A percentile compares a stretch with the other conserved stretches of the same genome.
Evolutionary conservation across 2,797 vertebrate genomes (phyloP).

Genomic region (Delichon dasypus): DNA sequence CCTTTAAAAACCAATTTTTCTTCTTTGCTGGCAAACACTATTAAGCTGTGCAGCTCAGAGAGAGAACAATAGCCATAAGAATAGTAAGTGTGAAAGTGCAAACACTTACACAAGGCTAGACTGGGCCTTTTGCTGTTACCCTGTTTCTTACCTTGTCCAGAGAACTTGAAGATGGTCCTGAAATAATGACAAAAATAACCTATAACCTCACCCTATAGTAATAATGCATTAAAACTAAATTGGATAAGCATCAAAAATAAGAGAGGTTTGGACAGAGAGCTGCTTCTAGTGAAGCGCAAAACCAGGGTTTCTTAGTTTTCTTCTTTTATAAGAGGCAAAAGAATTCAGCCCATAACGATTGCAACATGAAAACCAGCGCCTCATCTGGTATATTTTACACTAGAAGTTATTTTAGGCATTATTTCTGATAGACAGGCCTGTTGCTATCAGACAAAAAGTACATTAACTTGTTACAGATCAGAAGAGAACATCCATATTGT

Average conservation of each 20-base stretch:
- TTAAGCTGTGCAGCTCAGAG: neutral
- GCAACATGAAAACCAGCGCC: neutral
- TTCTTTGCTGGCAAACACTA: conserved; percentile 1
- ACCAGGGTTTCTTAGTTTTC: neutral
- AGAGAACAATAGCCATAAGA: neutral
- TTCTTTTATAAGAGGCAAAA: neutral
- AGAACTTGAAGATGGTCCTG: neutral
- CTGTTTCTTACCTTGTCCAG: neutral
- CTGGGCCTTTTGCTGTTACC: neutral
- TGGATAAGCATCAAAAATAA: neutral
- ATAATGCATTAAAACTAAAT: neutral
- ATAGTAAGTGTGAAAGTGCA: neutral
- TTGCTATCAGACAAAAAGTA: neutral
- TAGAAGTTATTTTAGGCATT: neutral
- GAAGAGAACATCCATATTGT: conserved; percentile 1
- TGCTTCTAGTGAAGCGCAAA: neutral
- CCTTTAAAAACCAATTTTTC: neutral
- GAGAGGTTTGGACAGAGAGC: neutral
- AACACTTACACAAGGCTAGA: neutral
- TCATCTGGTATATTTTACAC: neutral
- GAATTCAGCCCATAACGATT: neutral
- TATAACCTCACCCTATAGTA: neutral
- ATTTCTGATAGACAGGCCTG: neutral
- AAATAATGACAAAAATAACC: neutral
- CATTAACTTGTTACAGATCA: neutral